A percentile compares a stretch with the other conserved stretches of the same genome.
Conservation (phyloP, 2,113 vertebrate genomes). For the Echinops telfairi region DNA sequence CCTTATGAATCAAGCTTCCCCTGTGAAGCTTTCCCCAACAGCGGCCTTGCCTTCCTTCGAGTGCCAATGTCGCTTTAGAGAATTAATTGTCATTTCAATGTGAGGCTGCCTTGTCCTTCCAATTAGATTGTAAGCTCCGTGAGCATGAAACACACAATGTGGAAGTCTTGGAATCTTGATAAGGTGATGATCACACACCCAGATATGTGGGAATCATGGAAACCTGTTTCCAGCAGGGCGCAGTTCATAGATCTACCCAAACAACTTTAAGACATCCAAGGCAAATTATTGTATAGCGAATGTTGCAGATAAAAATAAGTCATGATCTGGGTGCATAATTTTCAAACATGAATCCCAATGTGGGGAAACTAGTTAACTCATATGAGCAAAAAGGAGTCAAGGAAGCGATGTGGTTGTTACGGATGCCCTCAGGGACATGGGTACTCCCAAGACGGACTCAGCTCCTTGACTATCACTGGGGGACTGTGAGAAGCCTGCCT, state of each 20-base stretch:
- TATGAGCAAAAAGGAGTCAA: neutral
- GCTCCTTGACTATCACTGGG: no score
- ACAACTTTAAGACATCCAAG: conserved; percentile 14
- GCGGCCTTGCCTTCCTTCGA: neutral
- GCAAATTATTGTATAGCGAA: conserved; percentile 8
- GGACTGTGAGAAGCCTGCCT: neutral
- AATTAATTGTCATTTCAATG: neutral
- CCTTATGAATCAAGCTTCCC: neutral
- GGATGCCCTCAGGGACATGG: neutral
- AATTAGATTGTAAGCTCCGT: neutral
- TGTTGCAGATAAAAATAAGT: conserved; percentile 3
- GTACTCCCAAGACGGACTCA: neutral
- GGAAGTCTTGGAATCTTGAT: neutral
- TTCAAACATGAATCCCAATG: neutral
- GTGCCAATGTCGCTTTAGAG: neutral
- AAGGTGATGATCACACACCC: conserved; percentile 1
- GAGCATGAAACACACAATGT: neutral
- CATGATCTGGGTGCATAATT: neutral
- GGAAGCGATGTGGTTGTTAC: neutral
- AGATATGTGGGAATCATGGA: neutral
- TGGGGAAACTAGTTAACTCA: neutral
- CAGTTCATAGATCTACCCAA: neutral
- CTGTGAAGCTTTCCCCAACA: neutral
- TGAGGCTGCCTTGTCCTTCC: neutral
- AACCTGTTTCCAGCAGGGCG: neutral